Evolutionary conservation across 2,797 vertebrate species (phyloP), one percentile per base, ranked within the genome.

Genomic region (Sitta carolinensis): DNA sequence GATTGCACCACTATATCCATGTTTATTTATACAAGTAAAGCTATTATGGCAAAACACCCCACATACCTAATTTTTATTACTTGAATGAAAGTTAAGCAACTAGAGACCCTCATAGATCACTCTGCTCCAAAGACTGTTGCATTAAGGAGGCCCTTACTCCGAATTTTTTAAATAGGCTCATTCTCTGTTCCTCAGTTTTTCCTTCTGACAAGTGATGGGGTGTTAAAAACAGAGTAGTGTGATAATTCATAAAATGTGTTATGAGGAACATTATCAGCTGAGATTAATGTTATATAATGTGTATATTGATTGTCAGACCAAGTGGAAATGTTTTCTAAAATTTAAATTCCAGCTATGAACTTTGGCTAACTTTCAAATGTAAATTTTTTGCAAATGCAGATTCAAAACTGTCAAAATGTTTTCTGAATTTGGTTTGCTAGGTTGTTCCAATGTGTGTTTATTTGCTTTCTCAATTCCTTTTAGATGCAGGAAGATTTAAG

Each of bases 271-370:
- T 72, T 79, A 82, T 88, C 51, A 63, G 16, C 59, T 84, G 52
- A 85, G 52, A 83, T 76, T 36, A 72, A 67, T 59, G 32, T 72
- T 88, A 59, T 6, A 45, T 45, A 30, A n/a, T 55, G 74, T 58
- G 57, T 47, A 81, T 66, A 69, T 73, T 86, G 86, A 50, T 69
- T 72, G 66, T 59, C 62, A 51, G 23, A 88, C 16, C 7, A 62
- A 81, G 59, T 13, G 13, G 48, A 93, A 89, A 78, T 84, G 13
- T 93, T 91, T 94, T 90, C 43, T 30, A 66, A 75, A 78, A 81
- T 88, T 90, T 66, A 62, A 42, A 84, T 93, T 73, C 74, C 67
- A 84, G 23, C 40, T 62, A 25, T 64, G 58, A 90, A 58, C 58
- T 74, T 74, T 64, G 10, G 38, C 58, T 74, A 77, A 36, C 23